Percentiles rank a stretch among this genome's conserved stretches.
These are phyloP conservation scores for Opisthocomus hoazin DNA, from an alignment of 2,113 vertebrate species.

Conservation along the genomic window DNA sequence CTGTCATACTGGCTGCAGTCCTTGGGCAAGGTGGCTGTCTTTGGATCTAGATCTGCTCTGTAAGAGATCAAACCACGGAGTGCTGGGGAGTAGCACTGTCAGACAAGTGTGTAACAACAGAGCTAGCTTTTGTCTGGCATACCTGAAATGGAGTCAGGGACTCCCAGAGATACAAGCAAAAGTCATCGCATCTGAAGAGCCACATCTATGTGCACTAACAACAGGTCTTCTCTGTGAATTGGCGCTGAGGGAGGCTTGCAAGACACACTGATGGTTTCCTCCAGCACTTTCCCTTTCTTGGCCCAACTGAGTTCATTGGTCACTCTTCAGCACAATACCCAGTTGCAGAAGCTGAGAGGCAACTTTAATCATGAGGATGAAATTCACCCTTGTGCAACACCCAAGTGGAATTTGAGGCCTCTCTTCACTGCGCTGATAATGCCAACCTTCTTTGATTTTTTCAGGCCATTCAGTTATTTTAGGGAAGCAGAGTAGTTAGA, in stretches of 20 bases:
- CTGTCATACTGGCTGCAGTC: too few relatives aligned
- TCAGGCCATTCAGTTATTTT: neutral
- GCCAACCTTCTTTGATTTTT: neutral
- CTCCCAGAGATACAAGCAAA: neutral
- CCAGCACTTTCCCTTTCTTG: neutral
- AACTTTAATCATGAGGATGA: neutral
- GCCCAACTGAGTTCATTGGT: neutral
- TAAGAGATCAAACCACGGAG: neutral
- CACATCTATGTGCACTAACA: neutral
- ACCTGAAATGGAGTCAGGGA: neutral
- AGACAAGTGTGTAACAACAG: neutral
- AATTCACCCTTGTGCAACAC: neutral
- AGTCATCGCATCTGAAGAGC: neutral
- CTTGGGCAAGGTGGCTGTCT: neutral
- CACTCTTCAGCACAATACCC: neutral
- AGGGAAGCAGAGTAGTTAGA: neutral
- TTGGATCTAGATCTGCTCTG: neutral
- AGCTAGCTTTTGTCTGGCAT: neutral
- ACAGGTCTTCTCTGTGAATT: neutral
- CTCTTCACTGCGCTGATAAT: neutral
- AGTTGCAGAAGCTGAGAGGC: neutral
- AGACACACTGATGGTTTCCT: neutral
- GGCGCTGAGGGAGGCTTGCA: neutral
- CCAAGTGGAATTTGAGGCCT: neutral
- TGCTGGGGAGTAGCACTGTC: neutral